Percentiles rank a stretch among this genome's conserved stretches.
phyloP scores from a whole-genome alignment of 2,888 invertebrate species.

The Coecobrya sp. region DNA sequence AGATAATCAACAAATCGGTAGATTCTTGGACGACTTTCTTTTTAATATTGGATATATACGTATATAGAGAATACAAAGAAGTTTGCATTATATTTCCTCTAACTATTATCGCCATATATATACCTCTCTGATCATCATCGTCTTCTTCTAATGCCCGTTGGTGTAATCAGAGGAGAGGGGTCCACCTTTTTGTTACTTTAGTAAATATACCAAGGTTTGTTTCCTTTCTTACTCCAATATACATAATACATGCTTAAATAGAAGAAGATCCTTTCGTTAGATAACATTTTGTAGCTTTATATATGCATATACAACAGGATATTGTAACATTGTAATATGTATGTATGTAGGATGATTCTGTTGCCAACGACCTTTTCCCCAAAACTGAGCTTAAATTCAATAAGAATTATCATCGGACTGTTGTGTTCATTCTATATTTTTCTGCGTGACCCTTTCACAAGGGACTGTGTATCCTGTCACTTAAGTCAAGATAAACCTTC shows the following conservation, averaged over 20 bases:
- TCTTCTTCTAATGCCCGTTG: background rate
- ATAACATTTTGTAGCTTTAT: background rate
- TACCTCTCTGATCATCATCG: background rate
- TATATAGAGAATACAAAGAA: background rate
- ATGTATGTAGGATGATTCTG: background rate
- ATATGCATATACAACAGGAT: background rate
- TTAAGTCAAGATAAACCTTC: slow-evolving; percentile 51
- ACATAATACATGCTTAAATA: background rate
- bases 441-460: slow-evolving; percentile 37
- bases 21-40: background rate
- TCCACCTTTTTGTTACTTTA: background rate
- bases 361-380: slow-evolving; percentile 34
- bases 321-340: background rate
- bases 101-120: background rate
- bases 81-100: background rate
- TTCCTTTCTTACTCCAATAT: slow-evolving; percentile 5
- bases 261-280: background rate
- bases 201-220: background rate
- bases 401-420: slow-evolving; percentile 42
- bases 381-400: slow-evolving; percentile 37
- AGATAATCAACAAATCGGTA: slow-evolving; percentile 73
- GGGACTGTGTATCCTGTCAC: slow-evolving; percentile 37
- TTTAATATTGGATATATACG: background rate
- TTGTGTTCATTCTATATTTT: slow-evolving; percentile 11
- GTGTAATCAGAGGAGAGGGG: slow-evolving; percentile 24